phyloP scores from a whole-genome alignment of 1,140 invertebrate species.

The Lordiphosa clarofinis region DNA sequence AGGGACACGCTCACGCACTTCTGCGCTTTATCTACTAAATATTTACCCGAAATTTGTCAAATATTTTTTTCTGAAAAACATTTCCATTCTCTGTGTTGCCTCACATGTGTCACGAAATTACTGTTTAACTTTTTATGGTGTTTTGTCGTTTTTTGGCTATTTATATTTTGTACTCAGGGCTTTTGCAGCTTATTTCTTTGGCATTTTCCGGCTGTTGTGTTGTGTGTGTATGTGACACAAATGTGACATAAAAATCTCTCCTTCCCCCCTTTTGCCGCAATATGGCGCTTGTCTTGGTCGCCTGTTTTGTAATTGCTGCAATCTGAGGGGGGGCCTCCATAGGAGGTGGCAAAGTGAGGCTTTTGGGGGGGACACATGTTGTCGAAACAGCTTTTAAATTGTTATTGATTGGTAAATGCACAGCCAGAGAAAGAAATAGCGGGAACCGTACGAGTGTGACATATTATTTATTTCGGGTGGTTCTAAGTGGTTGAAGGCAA shows the following conservation, averaged over 20 bases:
- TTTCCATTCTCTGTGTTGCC: not conserved
- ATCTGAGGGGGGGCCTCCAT: conserved; percentile 49
- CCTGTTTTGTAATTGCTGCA: conserved; percentile 73
- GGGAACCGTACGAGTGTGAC: conserved; percentile 34
- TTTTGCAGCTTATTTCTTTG: conserved; percentile 72
- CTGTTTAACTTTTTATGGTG: conserved; percentile 72
- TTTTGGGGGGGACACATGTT: conserved; percentile 54
- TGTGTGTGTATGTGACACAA: conserved; percentile 51
- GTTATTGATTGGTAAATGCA: conserved; percentile 61
- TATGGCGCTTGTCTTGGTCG: conserved; percentile 62
- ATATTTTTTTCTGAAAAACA: conserved; percentile 38
- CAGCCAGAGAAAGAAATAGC: conserved; percentile 6
- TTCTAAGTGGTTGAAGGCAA: conserved; percentile 39
- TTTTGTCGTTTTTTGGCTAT: conserved; percentile 64
- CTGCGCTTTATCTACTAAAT: conserved; percentile 58
- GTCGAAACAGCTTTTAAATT: conserved; percentile 74
- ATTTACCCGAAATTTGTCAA: conserved; percentile 54
- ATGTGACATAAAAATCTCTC: conserved; percentile 68
- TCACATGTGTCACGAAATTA: conserved; percentile 67
- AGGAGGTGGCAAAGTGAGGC: conserved; percentile 16
- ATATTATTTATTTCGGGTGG: conserved; percentile 30
- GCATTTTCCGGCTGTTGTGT: conserved; percentile 62
- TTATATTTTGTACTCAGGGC: conserved; percentile 48
- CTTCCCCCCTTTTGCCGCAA: conserved; percentile 23
- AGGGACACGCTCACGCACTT: conserved; percentile 56